Evolutionary conservation across 2,113 vertebrate species (phyloP).

Genomic region (Chloebia gouldiae): DNA sequence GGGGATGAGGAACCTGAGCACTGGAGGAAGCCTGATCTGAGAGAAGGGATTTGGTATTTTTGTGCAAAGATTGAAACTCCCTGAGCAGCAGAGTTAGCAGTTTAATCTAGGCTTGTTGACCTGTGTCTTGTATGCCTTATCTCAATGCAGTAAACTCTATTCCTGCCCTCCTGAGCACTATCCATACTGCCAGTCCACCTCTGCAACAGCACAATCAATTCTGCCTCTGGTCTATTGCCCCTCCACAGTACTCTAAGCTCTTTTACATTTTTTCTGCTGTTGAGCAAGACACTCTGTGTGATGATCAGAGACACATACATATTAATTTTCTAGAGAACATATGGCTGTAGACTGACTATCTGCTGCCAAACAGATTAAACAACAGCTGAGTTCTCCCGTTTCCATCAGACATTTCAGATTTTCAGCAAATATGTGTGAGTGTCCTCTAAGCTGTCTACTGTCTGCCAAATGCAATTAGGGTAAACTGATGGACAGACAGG

Average conservation of each 20-base stretch:
- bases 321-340: conserved; percentile 1
- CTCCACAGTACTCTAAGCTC: background rate
- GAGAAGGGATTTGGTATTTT: background rate
- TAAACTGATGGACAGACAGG: conserved; percentile 44
- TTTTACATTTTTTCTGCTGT: background rate
- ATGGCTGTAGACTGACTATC: background rate
- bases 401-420: conserved; percentile 44
- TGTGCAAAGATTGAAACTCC: background rate
- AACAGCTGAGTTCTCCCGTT: conserved; percentile 13
- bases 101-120: background rate
- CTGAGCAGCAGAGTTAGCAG: background rate
- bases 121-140: background rate
- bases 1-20: background rate
- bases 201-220: background rate
- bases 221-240: background rate
- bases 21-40: background rate
- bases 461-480: conserved; percentile 54
- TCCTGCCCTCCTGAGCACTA: background rate
- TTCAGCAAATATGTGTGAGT: conserved; percentile 30
- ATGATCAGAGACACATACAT: background rate
- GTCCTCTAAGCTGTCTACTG: conserved; percentile 43
- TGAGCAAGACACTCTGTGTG: background rate
- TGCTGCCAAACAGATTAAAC: conserved; percentile 53
- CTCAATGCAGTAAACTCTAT: background rate
- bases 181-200: background rate